These are phyloP conservation scores for Ciconia stormi DNA, from an alignment of 2,113 vertebrate genomes.

Conservation along the genomic window DNA sequence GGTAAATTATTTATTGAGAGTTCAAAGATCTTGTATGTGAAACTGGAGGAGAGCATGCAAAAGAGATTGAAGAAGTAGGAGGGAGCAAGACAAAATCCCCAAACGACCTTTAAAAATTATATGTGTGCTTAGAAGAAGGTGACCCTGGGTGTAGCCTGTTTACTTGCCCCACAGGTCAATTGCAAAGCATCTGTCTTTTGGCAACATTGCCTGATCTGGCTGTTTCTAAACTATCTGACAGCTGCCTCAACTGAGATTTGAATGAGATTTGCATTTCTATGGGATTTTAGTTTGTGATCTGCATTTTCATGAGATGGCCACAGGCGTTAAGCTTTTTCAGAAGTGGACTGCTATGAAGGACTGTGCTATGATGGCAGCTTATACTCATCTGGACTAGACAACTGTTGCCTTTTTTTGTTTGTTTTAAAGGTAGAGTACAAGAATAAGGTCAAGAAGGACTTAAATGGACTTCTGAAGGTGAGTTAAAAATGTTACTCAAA, in stretches of 20 bases:
- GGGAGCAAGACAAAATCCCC: not conserved
- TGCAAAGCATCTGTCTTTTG: not conserved
- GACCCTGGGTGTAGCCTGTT: not conserved
- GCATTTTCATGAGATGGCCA: constrained; percentile 12
- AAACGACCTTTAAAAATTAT: not conserved
- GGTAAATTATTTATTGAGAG: not conserved
- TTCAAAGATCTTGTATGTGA: not conserved
- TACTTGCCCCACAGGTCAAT: not conserved
- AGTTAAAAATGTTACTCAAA: not conserved
- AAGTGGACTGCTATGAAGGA: not conserved
- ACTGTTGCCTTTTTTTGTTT: not conserved
- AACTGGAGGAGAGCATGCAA: not conserved
- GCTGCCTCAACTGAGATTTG: not conserved
- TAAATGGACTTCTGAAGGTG: constrained; percentile 17
- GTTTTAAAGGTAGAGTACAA: not conserved
- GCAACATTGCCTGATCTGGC: not conserved
- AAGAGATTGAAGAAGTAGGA: not conserved
- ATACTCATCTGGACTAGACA: not conserved
- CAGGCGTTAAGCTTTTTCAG: not conserved
- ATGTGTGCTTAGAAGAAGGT: not conserved
- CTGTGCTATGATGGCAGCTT: not conserved
- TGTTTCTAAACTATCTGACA: not conserved
- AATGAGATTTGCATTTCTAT: constrained; percentile 52
- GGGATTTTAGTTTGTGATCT: constrained; percentile 20
- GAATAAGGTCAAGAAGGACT: not conserved